phyloP scores from a whole-genome alignment of 2,888 invertebrate genomes.

The Cloeon dipterum region DNA sequence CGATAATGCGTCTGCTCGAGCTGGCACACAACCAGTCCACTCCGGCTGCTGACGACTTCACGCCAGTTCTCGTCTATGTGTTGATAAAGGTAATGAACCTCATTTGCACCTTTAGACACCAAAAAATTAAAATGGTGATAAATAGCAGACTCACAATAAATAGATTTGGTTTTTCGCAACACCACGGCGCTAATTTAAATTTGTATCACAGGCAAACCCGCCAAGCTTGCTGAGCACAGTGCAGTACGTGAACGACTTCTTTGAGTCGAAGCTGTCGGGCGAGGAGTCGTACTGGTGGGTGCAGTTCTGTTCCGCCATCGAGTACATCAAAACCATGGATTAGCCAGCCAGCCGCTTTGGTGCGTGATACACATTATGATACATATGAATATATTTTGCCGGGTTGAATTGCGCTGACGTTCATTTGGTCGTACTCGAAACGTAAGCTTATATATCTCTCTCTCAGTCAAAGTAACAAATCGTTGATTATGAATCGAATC shows the following conservation, averaged over 20 bases:
- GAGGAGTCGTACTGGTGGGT: conserved; percentile 98
- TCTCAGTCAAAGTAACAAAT: too few relatives aligned
- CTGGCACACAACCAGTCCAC: conserved; percentile 50
- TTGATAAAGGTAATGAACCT: conserved; percentile 62
- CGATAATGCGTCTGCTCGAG: conserved; percentile 81
- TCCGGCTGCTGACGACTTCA: conserved; percentile 85
- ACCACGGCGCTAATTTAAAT: too few relatives aligned
- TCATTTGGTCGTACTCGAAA: too few relatives aligned
- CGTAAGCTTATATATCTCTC: too few relatives aligned
- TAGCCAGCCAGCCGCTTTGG: too few relatives aligned
- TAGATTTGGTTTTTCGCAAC: too few relatives aligned
- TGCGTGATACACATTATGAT: too few relatives aligned
- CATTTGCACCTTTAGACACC: neutral
- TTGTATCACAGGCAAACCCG: conserved; percentile 96
- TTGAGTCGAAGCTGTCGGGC: conserved; percentile 57
- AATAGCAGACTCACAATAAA: neutral
- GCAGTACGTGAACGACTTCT: conserved; percentile 87
- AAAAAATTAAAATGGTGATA: neutral
- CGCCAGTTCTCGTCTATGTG: conserved; percentile 89
- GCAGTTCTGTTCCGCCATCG: conserved; percentile 88
- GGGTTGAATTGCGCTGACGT: too few relatives aligned
- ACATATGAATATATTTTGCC: conserved; percentile 6
- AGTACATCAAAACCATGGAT: conserved; percentile 96
- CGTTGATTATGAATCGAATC: too few relatives aligned
- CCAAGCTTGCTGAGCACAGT: conserved; percentile 82